Conservation (phyloP, 2,888 invertebrate species). For the Sphaerophoria taeniata region DNA sequence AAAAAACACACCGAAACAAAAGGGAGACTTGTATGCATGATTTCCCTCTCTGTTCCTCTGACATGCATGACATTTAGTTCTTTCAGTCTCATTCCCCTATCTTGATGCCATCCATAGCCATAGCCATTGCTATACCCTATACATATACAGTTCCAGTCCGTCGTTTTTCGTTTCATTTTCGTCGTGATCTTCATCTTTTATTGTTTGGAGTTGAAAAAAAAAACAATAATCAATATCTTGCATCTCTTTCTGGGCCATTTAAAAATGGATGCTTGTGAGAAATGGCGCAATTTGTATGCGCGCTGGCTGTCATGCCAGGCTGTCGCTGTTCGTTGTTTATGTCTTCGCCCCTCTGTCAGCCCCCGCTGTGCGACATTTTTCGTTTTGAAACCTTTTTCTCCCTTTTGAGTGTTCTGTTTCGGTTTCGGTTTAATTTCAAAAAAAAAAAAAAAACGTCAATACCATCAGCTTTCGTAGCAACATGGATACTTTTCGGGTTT, state of each 20-base stretch:
- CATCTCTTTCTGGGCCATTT: slow-evolving; percentile 44
- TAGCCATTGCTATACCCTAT: neutral
- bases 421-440: neutral
- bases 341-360: slow-evolving; percentile 9
- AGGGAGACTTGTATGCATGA: slow-evolving; percentile 47
- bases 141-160: slow-evolving; percentile 28
- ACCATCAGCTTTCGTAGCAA: slow-evolving; percentile 3
- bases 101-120: neutral
- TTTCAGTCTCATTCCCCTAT: slow-evolving; percentile 9
- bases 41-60: slow-evolving; percentile 60
- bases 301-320: slow-evolving; percentile 29
- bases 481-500: slow-evolving; percentile 37
- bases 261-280: slow-evolving; percentile 26
- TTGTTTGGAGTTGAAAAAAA: slow-evolving; percentile 40
- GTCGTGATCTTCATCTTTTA: slow-evolving; percentile 68
- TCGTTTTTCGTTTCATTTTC: slow-evolving; percentile 31
- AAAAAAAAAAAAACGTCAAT: neutral
- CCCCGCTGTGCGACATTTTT: slow-evolving; percentile 48
- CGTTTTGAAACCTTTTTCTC: slow-evolving; percentile 25
- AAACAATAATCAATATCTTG: slow-evolving; percentile 67
- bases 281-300: slow-evolving; percentile 53
- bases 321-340: slow-evolving; percentile 12
- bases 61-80: slow-evolving; percentile 56
- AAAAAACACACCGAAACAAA: slow-evolving; percentile 14
- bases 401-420: slow-evolving; percentile 9